These are phyloP conservation scores for Lasioglossum marginatum DNA, from an alignment of 2,888 invertebrate species.

Conservation along the genomic window DNA sequence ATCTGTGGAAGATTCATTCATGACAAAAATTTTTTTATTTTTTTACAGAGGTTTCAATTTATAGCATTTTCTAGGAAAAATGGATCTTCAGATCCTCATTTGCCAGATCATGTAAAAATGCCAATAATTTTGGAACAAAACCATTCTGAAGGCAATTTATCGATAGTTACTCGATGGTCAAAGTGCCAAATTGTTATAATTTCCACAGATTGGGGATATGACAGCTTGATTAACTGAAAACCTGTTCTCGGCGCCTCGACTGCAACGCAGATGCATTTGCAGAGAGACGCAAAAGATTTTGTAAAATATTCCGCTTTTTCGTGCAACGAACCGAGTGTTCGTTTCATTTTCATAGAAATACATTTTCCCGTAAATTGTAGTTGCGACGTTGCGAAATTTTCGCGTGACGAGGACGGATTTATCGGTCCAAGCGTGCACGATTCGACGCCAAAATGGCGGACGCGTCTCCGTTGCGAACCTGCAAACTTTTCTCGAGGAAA, in stretches of 20 bases:
- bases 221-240: background rate
- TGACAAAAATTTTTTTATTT: too few species aligned
- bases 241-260: background rate
- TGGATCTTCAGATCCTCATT: too few species aligned
- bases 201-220: background rate
- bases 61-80: too few species aligned
- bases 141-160: background rate
- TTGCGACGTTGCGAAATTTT: background rate
- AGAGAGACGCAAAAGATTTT: background rate
- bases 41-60: too few species aligned
- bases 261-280: background rate
- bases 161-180: background rate
- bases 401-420: background rate
- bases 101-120: too few species aligned
- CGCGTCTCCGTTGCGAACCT: background rate
- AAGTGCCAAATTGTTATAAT: background rate
- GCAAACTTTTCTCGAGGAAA: slow-evolving; percentile 7
- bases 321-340: background rate
- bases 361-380: background rate
- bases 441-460: background rate
- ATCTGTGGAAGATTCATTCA: too few species aligned
- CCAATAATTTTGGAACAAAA: background rate
- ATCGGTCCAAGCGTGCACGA: background rate
- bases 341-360: slow-evolving; percentile 1
- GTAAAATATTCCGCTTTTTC: background rate